A percentile compares a stretch with the other conserved stretches of the same genome.
phyloP scores from a whole-genome alignment of 2,888 invertebrate species.

The Furcula furcula region DNA sequence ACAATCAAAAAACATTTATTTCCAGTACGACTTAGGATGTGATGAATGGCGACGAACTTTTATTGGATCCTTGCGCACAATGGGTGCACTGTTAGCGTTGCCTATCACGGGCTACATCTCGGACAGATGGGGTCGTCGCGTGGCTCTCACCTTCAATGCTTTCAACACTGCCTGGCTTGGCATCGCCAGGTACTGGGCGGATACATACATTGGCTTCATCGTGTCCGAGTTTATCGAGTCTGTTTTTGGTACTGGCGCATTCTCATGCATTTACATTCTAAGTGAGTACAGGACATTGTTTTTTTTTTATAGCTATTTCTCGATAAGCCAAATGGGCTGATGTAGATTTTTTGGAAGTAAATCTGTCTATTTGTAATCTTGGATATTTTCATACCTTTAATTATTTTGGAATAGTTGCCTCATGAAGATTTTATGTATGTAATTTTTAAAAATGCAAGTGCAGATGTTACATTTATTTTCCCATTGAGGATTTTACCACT shows the following conservation, averaged over 20 bases:
- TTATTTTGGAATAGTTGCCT: too few relatives aligned
- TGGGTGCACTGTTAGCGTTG: constrained; percentile 85
- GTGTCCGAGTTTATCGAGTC: constrained; percentile 86
- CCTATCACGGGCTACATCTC: constrained; percentile 86
- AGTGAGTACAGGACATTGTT: constrained; percentile 62
- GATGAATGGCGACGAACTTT: constrained; percentile 86
- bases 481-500: too few relatives aligned
- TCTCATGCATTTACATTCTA: constrained; percentile 85
- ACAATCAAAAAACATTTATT: constrained; percentile 6
- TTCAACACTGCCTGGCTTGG: constrained; percentile 84
- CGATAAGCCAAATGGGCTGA: too few relatives aligned
- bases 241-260: constrained; percentile 84
- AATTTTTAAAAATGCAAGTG: too few relatives aligned
- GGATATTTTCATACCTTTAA: too few relatives aligned
- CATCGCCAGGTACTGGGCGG: constrained; percentile 79
- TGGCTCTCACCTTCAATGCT: constrained; percentile 80
- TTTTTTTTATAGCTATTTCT: too few relatives aligned
- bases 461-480: too few relatives aligned
- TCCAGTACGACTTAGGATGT: constrained; percentile 84
- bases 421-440: too few relatives aligned
- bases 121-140: constrained; percentile 86
- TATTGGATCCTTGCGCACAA: constrained; percentile 86
- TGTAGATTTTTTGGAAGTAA: too few relatives aligned
- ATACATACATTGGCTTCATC: constrained; percentile 85
- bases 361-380: too few relatives aligned